These are phyloP conservation scores for Drymonia ruficornis DNA, from an alignment of 2,888 invertebrate genomes.

Conservation along the genomic window DNA sequence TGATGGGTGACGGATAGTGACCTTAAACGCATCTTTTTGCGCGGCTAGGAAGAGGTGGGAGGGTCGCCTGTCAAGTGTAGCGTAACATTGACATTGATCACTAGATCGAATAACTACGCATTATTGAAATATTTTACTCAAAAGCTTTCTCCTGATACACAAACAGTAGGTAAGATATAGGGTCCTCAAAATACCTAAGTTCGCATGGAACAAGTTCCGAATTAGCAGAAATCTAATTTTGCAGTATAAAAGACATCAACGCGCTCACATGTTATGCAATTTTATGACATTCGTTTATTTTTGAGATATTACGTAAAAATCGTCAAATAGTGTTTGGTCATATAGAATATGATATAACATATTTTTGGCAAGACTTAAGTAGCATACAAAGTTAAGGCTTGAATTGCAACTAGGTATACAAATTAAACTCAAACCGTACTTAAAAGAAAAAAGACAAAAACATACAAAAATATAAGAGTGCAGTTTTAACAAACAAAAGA, in stretches of 20 bases:
- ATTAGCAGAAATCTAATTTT: background rate
- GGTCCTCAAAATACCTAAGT: too few relatives aligned
- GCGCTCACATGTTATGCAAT: slow-evolving; percentile 10
- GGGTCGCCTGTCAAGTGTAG: slow-evolving; percentile 34
- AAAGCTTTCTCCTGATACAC: background rate
- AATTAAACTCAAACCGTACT: background rate
- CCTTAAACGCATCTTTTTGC: slow-evolving; percentile 10
- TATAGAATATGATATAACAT: too few relatives aligned
- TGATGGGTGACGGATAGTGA: slow-evolving; percentile 5
- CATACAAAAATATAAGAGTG: background rate
- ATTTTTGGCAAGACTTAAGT: too few relatives aligned
- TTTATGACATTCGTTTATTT: background rate
- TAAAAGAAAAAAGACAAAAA: background rate
- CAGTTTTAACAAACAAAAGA: background rate
- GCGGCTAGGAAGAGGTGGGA: slow-evolving; percentile 22
- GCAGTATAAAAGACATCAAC: slow-evolving; percentile 36
- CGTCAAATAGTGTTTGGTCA: too few relatives aligned
- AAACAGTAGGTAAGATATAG: too few relatives aligned
- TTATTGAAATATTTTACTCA: background rate
- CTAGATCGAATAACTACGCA: slow-evolving; percentile 3
- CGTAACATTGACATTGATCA: slow-evolving; percentile 19
- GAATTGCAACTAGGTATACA: too few relatives aligned
- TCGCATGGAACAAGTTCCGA: background rate
- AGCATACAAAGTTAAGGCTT: too few relatives aligned
- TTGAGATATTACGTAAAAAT: too few relatives aligned